These are phyloP conservation scores for Ceriagrion tenellum DNA, from an alignment of 2,888 invertebrate genomes.

Conservation along the genomic window DNA sequence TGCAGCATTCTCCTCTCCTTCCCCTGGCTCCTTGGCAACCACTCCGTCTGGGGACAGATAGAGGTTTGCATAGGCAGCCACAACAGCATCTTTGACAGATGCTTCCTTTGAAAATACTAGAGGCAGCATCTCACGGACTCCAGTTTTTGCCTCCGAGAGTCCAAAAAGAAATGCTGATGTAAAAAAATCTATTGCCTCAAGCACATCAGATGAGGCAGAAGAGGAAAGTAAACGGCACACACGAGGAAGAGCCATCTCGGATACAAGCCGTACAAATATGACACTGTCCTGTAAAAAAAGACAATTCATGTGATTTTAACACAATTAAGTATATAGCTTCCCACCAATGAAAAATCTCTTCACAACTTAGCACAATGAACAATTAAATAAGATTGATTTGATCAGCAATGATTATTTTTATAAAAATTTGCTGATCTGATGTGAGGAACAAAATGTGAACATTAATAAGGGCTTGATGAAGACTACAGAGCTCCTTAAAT, in stretches of 20 bases:
- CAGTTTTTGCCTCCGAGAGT: slow-evolving; percentile 85
- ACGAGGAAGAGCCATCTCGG: slow-evolving; percentile 82
- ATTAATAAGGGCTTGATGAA: too few species aligned
- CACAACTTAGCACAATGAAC: too few species aligned
- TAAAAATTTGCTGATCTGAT: too few species aligned
- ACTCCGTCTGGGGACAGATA: slow-evolving; percentile 78
- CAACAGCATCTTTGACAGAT: slow-evolving; percentile 85
- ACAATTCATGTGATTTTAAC: neutral
- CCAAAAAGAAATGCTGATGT: slow-evolving; percentile 89
- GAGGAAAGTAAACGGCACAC: slow-evolving; percentile 87
- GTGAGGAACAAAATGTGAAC: too few species aligned
- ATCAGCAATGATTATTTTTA: too few species aligned
- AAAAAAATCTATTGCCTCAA: slow-evolving; percentile 94
- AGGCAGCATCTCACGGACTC: slow-evolving; percentile 87
- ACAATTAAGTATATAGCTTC: too few species aligned
- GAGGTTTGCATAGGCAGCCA: slow-evolving; percentile 87
- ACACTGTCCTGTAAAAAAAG: slow-evolving; percentile 78
- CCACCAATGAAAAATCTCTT: too few species aligned
- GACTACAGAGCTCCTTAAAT: too few species aligned
- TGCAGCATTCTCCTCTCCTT: neutral
- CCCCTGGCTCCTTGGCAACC: neutral
- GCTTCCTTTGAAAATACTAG: slow-evolving; percentile 91
- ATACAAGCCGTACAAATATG: slow-evolving; percentile 78
- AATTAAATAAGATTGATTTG: too few species aligned
- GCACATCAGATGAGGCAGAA: slow-evolving; percentile 87